phyloP scores from a whole-genome alignment of 2,797 vertebrate genomes.

The Halcyon leucocephala region DNA sequence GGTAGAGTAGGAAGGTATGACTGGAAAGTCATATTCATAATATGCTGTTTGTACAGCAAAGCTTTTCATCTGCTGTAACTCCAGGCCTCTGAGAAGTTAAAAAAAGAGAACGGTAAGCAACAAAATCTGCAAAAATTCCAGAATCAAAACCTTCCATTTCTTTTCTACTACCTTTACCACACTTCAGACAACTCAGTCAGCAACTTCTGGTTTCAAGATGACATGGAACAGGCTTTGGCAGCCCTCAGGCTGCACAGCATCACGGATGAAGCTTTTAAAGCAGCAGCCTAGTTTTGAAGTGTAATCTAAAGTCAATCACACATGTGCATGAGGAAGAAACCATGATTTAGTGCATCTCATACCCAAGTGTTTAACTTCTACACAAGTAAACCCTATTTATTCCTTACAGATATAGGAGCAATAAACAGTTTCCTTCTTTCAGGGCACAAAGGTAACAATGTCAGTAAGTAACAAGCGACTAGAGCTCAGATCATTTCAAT shows the following conservation, averaged over 20 bases:
- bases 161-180: slow-evolving; percentile 12
- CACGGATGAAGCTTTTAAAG: neutral
- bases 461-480: neutral
- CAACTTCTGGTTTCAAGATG: slow-evolving; percentile 4
- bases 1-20: slow-evolving; percentile 41
- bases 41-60: slow-evolving; percentile 43
- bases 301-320: neutral
- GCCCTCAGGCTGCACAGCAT: neutral
- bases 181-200: slow-evolving; percentile 15
- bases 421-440: neutral
- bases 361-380: neutral
- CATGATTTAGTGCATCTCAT: neutral
- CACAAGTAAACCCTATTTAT: neutral
- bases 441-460: neutral
- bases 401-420: neutral
- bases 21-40: slow-evolving; percentile 53
- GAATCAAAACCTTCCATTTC: slow-evolving; percentile 21
- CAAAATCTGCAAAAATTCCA: neutral
- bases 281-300: neutral
- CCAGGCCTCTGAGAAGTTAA: slow-evolving; percentile 33
- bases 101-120: slow-evolving; percentile 25
- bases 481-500: neutral
- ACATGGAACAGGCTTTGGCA: neutral
- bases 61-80: slow-evolving; percentile 59
- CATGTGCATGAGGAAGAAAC: neutral